A percentile compares a stretch with the other conserved stretches of the same genome.
phyloP scores from a whole-genome alignment of 2,113 vertebrate species.

The Beaufortia kweichowensis region DNA sequence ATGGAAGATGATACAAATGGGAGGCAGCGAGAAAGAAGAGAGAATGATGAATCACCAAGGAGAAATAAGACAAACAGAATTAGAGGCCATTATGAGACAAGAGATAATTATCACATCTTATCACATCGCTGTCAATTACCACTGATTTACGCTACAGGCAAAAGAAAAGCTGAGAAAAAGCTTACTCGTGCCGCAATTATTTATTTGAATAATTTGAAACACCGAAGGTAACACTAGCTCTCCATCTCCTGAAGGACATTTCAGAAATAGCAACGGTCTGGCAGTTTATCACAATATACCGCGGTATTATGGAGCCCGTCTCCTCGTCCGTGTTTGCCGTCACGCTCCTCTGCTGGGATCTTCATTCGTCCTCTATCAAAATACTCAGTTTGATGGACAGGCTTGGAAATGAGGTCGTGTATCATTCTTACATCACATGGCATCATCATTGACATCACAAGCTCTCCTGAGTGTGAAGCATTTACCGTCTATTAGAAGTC shows the following conservation, averaged over 20 bases:
- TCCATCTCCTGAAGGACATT: slow-evolving; percentile 29
- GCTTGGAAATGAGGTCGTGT: slow-evolving; percentile 28
- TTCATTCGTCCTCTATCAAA: slow-evolving; percentile 39
- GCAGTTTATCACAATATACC: slow-evolving; percentile 24
- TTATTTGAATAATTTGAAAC: neutral
- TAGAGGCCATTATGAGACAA: slow-evolving; percentile 38
- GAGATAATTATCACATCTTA: slow-evolving; percentile 26
- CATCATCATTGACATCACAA: slow-evolving; percentile 15
- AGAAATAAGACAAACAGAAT: slow-evolving; percentile 22
- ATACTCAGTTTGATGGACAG: slow-evolving; percentile 31
- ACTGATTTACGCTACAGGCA: neutral
- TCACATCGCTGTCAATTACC: slow-evolving; percentile 3
- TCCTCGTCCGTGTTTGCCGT: neutral
- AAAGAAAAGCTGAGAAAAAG: neutral
- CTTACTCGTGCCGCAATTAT: neutral
- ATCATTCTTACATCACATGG: slow-evolving; percentile 34
- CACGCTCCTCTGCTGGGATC: slow-evolving; percentile 22
- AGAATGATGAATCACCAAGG: neutral
- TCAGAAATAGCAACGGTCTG: slow-evolving; percentile 37
- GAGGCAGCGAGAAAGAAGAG: neutral
- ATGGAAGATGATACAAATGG: slow-evolving; percentile 23
- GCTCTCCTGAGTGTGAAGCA: neutral
- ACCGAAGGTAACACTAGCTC: neutral
- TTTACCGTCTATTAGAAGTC: slow-evolving; percentile 10
- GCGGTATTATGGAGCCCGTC: slow-evolving; percentile 5